These are phyloP conservation scores for Hofmannophila pseudospretella DNA, from an alignment of 2,888 invertebrate species.

Conservation along the genomic window DNA sequence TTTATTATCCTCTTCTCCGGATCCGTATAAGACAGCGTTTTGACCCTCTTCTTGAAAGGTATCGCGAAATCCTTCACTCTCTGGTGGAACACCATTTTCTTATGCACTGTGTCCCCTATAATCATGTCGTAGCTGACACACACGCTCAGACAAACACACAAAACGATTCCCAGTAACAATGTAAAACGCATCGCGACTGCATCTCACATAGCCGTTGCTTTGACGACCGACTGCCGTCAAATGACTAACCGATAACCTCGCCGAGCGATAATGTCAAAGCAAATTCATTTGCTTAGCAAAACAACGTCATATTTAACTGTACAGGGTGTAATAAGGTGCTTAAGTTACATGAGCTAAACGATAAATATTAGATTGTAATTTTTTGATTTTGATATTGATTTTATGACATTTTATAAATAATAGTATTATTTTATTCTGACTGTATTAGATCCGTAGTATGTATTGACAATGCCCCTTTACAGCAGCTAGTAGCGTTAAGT, in stretches of 20 bases:
- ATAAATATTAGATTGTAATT: too few relatives aligned
- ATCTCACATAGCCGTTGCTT: constrained; percentile 34
- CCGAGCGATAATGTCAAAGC: constrained; percentile 24
- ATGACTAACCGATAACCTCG: constrained; percentile 49
- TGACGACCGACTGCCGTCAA: constrained; percentile 22
- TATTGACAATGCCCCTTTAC: too few relatives aligned
- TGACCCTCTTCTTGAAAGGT: constrained; percentile 67
- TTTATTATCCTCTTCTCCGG: constrained; percentile 62
- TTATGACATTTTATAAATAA: too few relatives aligned
- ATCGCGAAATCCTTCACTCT: constrained; percentile 68
- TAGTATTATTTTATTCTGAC: too few relatives aligned
- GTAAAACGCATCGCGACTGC: constrained; percentile 52
- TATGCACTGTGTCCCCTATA: constrained; percentile 63
- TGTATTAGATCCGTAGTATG: too few relatives aligned
- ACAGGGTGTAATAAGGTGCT: too few relatives aligned
- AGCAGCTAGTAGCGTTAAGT: too few relatives aligned
- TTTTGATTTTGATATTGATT: too few relatives aligned
- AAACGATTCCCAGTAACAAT: constrained; percentile 29
- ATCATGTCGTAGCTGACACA: constrained; percentile 61
- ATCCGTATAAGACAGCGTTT: constrained; percentile 52
- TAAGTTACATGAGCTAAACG: too few relatives aligned
- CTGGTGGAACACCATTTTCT: constrained; percentile 71
- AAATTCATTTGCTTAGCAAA: constrained; percentile 22
- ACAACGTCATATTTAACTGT: constrained; percentile 22
- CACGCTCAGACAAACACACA: constrained; percentile 37